Percentiles rank a stretch among this genome's conserved stretches.
phyloP scores from a whole-genome alignment of 2,888 invertebrate genomes.

The Hoplodrina blanda region DNA sequence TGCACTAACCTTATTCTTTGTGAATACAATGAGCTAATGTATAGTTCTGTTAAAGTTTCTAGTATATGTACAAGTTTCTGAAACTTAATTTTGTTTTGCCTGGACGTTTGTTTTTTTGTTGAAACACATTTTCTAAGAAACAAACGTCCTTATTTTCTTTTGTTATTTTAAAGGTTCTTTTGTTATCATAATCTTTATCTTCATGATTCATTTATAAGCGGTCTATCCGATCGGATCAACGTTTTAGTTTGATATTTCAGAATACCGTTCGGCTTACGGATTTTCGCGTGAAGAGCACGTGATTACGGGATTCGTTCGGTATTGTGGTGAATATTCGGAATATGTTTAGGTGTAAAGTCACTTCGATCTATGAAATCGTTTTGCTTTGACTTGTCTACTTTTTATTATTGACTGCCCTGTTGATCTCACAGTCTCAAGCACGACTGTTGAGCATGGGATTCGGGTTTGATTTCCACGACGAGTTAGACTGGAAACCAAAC shows the following conservation, averaged over 20 bases:
- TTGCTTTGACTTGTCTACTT: neutral
- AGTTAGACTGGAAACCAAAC: no score
- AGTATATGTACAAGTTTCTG: slow-evolving; percentile 56
- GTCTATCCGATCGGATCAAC: slow-evolving; percentile 28
- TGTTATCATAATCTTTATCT: slow-evolving; percentile 19
- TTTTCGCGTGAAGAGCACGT: slow-evolving; percentile 12
- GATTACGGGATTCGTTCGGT: slow-evolving; percentile 3
- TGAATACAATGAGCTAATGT: slow-evolving; percentile 72
- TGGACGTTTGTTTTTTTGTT: slow-evolving; percentile 23
- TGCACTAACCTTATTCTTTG: slow-evolving; percentile 53
- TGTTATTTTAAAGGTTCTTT: slow-evolving; percentile 38
- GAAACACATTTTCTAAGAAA: no score
- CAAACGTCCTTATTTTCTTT: slow-evolving; percentile 36
- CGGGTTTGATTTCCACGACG: no score
- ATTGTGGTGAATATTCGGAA: neutral
- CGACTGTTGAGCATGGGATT: no score
- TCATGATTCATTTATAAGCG: slow-evolving; percentile 48
- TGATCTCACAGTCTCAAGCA: no score
- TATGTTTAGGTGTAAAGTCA: neutral
- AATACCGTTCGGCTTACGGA: slow-evolving; percentile 12
- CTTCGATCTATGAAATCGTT: neutral
- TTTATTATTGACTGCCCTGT: neutral
- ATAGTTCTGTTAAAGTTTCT: slow-evolving; percentile 63
- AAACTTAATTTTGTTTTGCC: slow-evolving; percentile 22
- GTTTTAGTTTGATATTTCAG: slow-evolving; percentile 33